Percentiles rank a stretch among this genome's conserved stretches.
These are phyloP conservation scores for Eulemur coronatus DNA, from an alignment of 2,797 vertebrate genomes.

Conservation along the genomic window DNA sequence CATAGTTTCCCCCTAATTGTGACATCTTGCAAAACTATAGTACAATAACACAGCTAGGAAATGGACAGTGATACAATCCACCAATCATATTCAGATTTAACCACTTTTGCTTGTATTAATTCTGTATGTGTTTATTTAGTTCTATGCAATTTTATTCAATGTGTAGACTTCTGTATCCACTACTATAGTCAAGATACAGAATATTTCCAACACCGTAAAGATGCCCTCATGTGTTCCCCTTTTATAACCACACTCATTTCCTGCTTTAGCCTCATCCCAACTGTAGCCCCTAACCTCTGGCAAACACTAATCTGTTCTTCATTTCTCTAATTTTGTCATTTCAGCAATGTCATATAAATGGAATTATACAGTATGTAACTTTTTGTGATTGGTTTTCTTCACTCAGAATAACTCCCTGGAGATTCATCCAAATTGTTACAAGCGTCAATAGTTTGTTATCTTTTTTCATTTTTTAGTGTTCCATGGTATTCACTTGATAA, in stretches of 20 bases:
- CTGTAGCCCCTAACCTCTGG: no score
- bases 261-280: neutral
- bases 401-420: neutral
- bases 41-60: neutral
- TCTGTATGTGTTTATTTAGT: neutral
- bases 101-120: neutral
- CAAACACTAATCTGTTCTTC: neutral
- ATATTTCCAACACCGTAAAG: neutral
- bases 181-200: neutral
- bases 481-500: neutral
- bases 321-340: neutral
- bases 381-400: neutral
- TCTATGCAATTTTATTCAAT: neutral
- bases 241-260: neutral
- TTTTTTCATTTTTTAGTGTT: neutral
- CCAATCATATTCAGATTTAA: neutral
- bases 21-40: neutral
- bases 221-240: neutral
- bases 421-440: neutral
- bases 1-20: neutral
- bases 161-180: neutral
- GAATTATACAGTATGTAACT: neutral
- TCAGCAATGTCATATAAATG: neutral
- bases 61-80: neutral
- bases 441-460: neutral